Evolutionary conservation across 1,140 invertebrate genomes (phyloP), one percentile per base, ranked within the genome.

Genomic region (Notospermus geniculatus): DNA sequence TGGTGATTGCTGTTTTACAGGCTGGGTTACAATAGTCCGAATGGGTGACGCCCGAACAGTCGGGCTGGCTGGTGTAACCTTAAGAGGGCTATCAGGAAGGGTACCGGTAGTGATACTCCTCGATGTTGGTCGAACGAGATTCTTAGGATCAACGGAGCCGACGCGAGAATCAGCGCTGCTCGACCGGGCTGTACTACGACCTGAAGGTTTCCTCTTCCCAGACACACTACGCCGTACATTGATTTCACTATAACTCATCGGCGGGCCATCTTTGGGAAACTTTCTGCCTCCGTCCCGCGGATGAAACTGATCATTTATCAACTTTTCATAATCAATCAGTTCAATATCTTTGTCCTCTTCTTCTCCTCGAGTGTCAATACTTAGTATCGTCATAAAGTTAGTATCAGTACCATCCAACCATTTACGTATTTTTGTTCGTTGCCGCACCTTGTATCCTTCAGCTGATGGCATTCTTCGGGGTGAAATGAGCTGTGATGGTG

Each of bases 391-490:
- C n/a, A 27, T 50, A 9, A 50, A 50, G n/a, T 19, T 23, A 50
- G 46, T 23, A 50, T 50, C 46, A 5, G n/a, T 63, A 58, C 65
- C 64, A n/a, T 66, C 54, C 1, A 63, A 11, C 29, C 60, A 54
- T 22, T 55, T 45, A 27, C 63, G 23, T 13, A 59, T 56, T 54
- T 61, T 62, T 19, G 54, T 53, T 30, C 72, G 60, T 41, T 71
- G 70, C 54, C 70, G 70, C 27, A 74, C 64, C 41, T 66, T 63
- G 56, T 63, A 72, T 39, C 70, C 68, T 2, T 62, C 57, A 41
- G 54, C 30, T 19, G 46, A 27, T 50, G 46, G 46, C 25, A 23
- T 50, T 9, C 19, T 4, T 4, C 50, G 45, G 22, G 54, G 32
- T 27, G 53, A 27, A 2, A 30, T 25, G n/a, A 45, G 41, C 30